Base-by-base conservation (phyloP, 2,113 vertebrate genomes). In the Rhagologus leucostigma region DNA sequence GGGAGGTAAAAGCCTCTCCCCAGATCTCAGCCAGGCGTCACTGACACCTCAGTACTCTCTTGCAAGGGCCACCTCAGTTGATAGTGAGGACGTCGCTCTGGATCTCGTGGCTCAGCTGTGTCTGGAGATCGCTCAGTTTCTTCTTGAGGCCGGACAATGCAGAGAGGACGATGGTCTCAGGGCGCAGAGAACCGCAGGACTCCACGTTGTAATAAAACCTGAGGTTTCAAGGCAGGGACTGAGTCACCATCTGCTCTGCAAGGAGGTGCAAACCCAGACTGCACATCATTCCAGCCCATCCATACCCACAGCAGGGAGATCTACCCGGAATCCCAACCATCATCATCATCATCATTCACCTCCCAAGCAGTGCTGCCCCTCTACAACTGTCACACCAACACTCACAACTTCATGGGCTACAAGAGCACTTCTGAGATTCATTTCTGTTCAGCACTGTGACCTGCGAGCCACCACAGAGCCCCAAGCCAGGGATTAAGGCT, bases 131-230 rank as follows among this genome's bases (percentile, higher is more conserved):
- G 0, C 99, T 99, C 87, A 99, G 96, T 76, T 99, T 99, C 98
- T 99, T 99, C 98, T 99, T 99, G 44, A 99, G 96, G 73, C 99
- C 99, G 0, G 99, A 99, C 26, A 99, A 95, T 0, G 99, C 99
- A 0, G 99, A 99, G 86, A 99, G 98, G 64, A 99, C 99, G 1
- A 99, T 99, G 87, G 99, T 99, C 97, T 99, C 99, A 0, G 99
- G 99, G 41, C 99, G 98, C 91, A 99, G 98, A 2, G 99, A 99
- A 33, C 99, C 99, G 0, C 99, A 99, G 0, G 99, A 99, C 96
- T 99, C 99, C 83, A 99, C 99, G 0, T 99, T 99, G 97, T 99
- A 99, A 91, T 98, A 99, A 96, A 99, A 99, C 98, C 99, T 99
- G 97, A n/a, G 84, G 70, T 80, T 16, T 62, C 15, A 77, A 79